These are phyloP conservation scores for Elgaria multicarinata DNA, from an alignment of 2,113 vertebrate species.

Conservation along the genomic window DNA sequence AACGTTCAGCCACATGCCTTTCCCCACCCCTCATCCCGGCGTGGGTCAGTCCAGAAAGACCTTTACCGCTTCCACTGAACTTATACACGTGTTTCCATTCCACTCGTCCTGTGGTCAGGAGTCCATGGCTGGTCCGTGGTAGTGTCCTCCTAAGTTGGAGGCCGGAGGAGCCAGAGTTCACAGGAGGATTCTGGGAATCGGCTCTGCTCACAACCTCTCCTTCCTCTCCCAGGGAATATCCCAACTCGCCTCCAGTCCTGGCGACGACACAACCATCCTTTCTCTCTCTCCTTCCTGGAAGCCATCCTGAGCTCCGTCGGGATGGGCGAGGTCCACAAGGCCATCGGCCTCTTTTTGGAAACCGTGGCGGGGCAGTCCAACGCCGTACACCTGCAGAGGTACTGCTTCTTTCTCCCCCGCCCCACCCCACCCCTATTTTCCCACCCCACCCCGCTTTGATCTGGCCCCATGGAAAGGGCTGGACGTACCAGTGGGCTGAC, in stretches of 20 bases:
- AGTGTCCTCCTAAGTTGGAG: too few relatives aligned
- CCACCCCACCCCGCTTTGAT: too few relatives aligned
- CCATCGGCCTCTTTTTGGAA: conserved; percentile 85
- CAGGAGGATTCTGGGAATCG: background rate
- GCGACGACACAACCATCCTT: conserved; percentile 81
- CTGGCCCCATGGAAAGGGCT: too few relatives aligned
- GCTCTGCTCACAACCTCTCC: background rate
- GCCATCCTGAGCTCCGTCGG: conserved; percentile 87
- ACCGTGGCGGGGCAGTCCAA: conserved; percentile 75
- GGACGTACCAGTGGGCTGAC: background rate
- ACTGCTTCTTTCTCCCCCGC: background rate
- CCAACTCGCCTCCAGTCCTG: conserved; percentile 79
- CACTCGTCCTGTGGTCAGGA: too few relatives aligned
- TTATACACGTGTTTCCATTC: too few relatives aligned
- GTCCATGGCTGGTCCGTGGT: too few relatives aligned
- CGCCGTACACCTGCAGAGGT: conserved; percentile 69
- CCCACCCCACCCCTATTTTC: fast-evolving
- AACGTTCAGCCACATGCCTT: too few relatives aligned
- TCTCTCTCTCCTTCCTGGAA: conserved; percentile 86
- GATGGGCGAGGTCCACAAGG: conserved; percentile 92
- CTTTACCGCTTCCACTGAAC: too few relatives aligned
- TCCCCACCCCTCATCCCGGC: too few relatives aligned
- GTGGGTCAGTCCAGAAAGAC: too few relatives aligned
- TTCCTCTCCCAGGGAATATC: conserved; percentile 63
- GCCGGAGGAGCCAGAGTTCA: too few relatives aligned